phyloP scores from a whole-genome alignment of 2,888 invertebrate genomes.

The Litoditis marina region DNA sequence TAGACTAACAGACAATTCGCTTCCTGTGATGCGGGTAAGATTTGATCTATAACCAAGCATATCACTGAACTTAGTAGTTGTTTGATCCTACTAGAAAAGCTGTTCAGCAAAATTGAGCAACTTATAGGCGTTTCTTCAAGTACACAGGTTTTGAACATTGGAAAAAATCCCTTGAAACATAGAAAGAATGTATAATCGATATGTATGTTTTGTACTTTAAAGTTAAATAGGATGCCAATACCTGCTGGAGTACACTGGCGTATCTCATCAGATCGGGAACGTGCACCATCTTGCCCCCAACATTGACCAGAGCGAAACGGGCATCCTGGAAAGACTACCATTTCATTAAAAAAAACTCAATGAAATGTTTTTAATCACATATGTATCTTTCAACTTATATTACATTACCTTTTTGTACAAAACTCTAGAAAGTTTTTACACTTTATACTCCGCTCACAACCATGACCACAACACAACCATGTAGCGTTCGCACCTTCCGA shows the following conservation, averaged over 20 bases:
- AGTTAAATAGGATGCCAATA: too few species aligned
- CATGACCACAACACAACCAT: too few species aligned
- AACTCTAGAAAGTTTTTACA: not conserved
- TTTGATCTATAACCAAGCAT: too few species aligned
- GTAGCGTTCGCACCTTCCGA: too few species aligned
- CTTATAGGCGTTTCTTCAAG: not conserved
- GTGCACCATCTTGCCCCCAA: constrained; percentile 62
- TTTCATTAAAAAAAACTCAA: constrained; percentile 1
- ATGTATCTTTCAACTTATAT: not conserved
- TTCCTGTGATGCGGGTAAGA: too few species aligned
- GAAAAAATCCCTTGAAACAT: too few species aligned
- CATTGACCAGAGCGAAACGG: constrained; percentile 61
- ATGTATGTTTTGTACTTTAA: not conserved
- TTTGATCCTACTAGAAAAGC: too few species aligned
- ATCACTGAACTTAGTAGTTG: too few species aligned
- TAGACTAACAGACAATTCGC: not conserved
- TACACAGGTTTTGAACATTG: not conserved
- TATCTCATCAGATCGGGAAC: constrained; percentile 61
- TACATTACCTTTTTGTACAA: not conserved
- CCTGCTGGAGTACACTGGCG: constrained; percentile 59
- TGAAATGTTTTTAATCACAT: not conserved
- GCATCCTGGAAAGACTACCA: constrained; percentile 58
- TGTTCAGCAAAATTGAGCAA: too few species aligned
- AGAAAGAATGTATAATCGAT: too few species aligned
- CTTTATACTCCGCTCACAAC: too few species aligned